Base-by-base conservation (phyloP, 2,797 vertebrate species). In the Craterocephalus amniculus region DNA sequence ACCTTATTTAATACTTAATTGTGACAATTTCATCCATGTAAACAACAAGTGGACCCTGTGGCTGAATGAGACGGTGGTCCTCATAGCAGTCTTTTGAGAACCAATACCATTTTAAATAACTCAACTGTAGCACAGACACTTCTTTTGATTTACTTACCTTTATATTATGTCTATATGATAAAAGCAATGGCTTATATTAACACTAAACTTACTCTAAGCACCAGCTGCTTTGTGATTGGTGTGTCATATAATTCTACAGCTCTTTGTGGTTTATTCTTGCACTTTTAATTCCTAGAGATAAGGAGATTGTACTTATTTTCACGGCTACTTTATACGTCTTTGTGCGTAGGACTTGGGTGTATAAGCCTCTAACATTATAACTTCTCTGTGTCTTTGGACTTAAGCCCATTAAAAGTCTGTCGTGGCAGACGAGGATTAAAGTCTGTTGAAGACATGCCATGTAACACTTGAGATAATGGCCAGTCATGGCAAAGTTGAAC, bases 321-420 rank as follows among this genome's bases (percentile, higher is more conserved):
- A 72, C 80, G 71, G 83, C 81, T 84, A 76, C 84, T 90, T 93
- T 90, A 91, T 83, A 64, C 62, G 72, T 91, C 90, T 93, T 92
- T 93, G 82, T 86, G 87, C 59, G 66, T 76, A 87, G 89, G 84
- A 89, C 89, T 91, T 93, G 68, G 82, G 70, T 85, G 74, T 84
- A 80, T 94, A 92, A 94, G 91, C 92, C 80, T 85, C 81, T 85
- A 89, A 89, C 54, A 76, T 91, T 92, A 91, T 91, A 91, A 93
- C 84, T 91, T 91, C 85, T 88, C 77, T 87, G 85, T 92, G 90
- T 94, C 92, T 92, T 91, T 92, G 88, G 89, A 83, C 83, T 81
- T 94, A 94, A 95, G 83, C 90, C 90, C 87, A 91, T 95, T 94
- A 93, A 91, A 94, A 93, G 90, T 91, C 92, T 93, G 91, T 94